These are phyloP conservation scores for Holocentrus rufus DNA, from an alignment of 2,797 vertebrate genomes.

Conservation along the genomic window DNA sequence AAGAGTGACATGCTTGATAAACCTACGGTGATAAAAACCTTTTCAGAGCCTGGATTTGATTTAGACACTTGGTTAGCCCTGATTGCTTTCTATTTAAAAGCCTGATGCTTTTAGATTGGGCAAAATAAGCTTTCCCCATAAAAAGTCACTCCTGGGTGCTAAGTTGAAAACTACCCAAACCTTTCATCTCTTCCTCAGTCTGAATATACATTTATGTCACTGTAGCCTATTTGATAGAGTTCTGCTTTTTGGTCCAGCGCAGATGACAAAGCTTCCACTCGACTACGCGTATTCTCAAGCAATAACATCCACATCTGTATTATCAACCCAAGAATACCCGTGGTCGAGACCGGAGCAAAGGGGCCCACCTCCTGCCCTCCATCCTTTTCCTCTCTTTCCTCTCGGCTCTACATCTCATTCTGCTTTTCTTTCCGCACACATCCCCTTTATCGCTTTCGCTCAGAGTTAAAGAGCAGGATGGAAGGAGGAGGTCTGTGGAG, in stretches of 20 bases:
- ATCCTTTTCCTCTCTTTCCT: slow-evolving; percentile 26
- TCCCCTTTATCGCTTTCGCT: slow-evolving; percentile 52
- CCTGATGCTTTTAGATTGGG: slow-evolving; percentile 40
- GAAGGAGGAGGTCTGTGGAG: slow-evolving; percentile 60
- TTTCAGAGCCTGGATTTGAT: slow-evolving; percentile 61
- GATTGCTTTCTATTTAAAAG: slow-evolving; percentile 55
- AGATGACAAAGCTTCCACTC: slow-evolving; percentile 75
- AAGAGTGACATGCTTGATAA: slow-evolving; percentile 67
- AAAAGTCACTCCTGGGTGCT: slow-evolving; percentile 49
- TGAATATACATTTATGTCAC: slow-evolving; percentile 20
- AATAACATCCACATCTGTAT: slow-evolving; percentile 84
- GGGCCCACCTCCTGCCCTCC: slow-evolving; percentile 56
- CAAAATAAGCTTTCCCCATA: slow-evolving; percentile 49
- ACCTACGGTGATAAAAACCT: slow-evolving; percentile 57
- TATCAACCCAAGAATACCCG: slow-evolving; percentile 84
- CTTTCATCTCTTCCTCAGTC: slow-evolving; percentile 20
- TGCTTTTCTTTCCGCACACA: slow-evolving; percentile 29
- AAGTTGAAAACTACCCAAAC: slow-evolving; percentile 43
- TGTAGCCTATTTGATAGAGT: slow-evolving; percentile 18
- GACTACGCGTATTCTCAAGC: slow-evolving; percentile 85
- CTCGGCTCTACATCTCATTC: slow-evolving; percentile 43
- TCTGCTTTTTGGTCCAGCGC: slow-evolving; percentile 56
- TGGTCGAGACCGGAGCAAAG: slow-evolving; percentile 78
- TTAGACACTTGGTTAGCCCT: slow-evolving; percentile 43
- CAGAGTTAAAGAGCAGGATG: slow-evolving; percentile 50